Evolutionary conservation across 1,140 invertebrate genomes (phyloP), one percentile per base, ranked within the genome.

Genomic region (Drosophila miranda): DNA sequence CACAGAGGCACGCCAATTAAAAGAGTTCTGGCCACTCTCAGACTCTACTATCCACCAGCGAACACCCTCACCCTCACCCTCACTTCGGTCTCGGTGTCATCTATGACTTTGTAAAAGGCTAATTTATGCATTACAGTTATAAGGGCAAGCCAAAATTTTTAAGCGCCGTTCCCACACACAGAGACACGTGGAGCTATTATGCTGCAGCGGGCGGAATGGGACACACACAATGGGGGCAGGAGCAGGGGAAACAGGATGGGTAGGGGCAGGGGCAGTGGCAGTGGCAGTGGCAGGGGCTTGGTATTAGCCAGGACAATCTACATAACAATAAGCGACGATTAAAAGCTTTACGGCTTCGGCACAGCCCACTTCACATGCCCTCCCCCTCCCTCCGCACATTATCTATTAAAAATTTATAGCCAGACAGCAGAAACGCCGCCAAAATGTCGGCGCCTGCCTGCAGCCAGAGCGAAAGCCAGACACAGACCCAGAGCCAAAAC

Each of bases 331-430:
- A 84, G 82, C 82, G 82, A 68, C 81, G 81, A 87, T 84, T 84
- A 84, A 86, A 84, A 80, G 80, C 80, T 86, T 77, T 73, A 80
- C 75, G 71, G 71, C 79, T 82, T 68, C 69, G 54, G 62, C 79
- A 67, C 61, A 63, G 67, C 57, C 77, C 81, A 87, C 78, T 81
- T 86, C 76, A 77, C 81, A 77, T 80, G 68, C 72, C 77, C 75
- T 54, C 7, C 28, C 8, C 28, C 28, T 26, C 4, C 28, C 8
- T 30, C 62, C 81, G 80, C 80, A 84, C 78, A 84, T 84, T 84
- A 84, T 84, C 81, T 84, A 84, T 84, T 84, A 84, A 84, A 84
- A 84, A 84, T 84, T 84, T 84, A 84, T 84, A 67, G 82, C 77
- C 81, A 84, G 53, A 78, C 75, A 75, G 54, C 70, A 79, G 72